Base-by-base conservation (phyloP, 2,113 vertebrate species). In the Puntigrus tetrazona region DNA sequence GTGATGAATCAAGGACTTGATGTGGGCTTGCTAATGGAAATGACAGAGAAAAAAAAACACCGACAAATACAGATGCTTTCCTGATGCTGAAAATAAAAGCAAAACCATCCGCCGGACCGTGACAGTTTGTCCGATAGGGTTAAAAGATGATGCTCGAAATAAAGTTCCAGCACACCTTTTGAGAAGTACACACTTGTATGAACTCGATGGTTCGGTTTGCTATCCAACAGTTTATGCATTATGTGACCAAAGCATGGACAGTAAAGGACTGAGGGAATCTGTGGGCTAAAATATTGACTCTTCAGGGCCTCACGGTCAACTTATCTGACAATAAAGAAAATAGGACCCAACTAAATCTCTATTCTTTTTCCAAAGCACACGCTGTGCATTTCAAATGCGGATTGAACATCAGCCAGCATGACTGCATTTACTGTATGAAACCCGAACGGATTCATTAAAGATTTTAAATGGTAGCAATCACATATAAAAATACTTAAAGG, bases 391-490 rank as follows among this genome's bases (percentile, higher is more conserved):
- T 87, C 55, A 84, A 34, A 81, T 67, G 55, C 25, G 25, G 84
- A 87, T 91, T 89, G 91, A 86, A 90, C 81, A 87, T 88, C 63
- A n/a, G 34, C 81, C 38, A 83, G 22, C 36, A n/a, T 34, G 13
- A 43, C 18, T 80, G 80, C 31, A 78, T 82, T 89, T 70, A 85
- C 78, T 86, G 69, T 85, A 86, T 81, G 18, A 38, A 61, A 88
- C 86, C 85, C 82, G 57, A 59, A 34, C 22, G 34, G 20, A 70
- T 61, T 3, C 22, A 27, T 36, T 43, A 65, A 25, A 27, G 7
- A 5, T 47, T 81, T 52, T 31, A 38, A 38, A 67, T 50, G 78
- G 41, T 41, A 81, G 45, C 27, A 81, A 22, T 29, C 27, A n/a
- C n/a, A n/a, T n/a, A n/a, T n/a, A n/a, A n/a, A n/a, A n/a, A n/a